Conservation (phyloP, 2,113 vertebrate genomes). For the Tapirus terrestris region DNA sequence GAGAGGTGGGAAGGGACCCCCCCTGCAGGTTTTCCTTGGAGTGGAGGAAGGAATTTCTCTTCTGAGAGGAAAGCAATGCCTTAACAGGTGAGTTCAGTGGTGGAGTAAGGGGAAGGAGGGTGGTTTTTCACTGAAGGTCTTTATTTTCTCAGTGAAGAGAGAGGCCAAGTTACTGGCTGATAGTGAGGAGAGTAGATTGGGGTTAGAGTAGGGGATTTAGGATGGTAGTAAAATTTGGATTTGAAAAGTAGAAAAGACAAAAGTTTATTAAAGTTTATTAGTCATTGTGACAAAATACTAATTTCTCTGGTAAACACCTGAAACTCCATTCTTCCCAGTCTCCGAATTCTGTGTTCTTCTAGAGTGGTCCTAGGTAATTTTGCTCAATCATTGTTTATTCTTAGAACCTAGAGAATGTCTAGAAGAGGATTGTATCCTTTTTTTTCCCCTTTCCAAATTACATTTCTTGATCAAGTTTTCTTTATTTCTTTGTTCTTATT, state of each 20-base stretch:
- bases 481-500: neutral
- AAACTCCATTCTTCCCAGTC: neutral
- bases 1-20: neutral
- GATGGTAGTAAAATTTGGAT: neutral
- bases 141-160: neutral
- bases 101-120: neutral
- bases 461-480: neutral
- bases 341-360: slow-evolving; percentile 1
- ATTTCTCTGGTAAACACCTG: neutral
- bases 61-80: neutral
- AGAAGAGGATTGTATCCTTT: neutral
- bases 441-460: neutral
- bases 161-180: neutral
- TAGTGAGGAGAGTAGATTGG: neutral
- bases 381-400: neutral
- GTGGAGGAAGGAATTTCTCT: neutral
- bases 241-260: neutral
- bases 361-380: neutral
- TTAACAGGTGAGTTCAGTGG: neutral
- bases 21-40: neutral
- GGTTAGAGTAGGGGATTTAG: neutral
- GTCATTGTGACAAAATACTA: neutral
- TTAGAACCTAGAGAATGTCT: neutral
- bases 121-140: neutral
- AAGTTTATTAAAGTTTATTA: neutral